Conservation (phyloP, 2,113 vertebrate genomes). For the Amphiprion percula region DNA sequence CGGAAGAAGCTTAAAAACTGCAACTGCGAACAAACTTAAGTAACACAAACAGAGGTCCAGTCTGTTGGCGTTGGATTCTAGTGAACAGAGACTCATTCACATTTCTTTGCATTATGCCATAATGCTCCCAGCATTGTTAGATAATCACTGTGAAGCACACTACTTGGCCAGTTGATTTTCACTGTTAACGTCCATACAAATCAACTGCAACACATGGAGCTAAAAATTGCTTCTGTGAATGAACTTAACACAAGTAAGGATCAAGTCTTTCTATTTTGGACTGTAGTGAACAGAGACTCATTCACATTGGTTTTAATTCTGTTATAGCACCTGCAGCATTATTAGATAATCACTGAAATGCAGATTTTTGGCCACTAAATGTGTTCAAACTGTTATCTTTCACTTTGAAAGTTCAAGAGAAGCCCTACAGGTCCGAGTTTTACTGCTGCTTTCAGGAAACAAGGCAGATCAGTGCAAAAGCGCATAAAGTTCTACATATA, state of each 20-base stretch:
- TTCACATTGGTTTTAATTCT: constrained; percentile 1
- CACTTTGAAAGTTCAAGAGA: not conserved
- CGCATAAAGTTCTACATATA: not conserved
- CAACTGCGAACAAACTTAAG: constrained; percentile 17
- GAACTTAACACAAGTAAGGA: constrained; percentile 13
- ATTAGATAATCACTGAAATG: not conserved
- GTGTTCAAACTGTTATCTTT: not conserved
- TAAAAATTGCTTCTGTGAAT: constrained; percentile 20
- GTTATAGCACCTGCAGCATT: not conserved
- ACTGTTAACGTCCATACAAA: not conserved
- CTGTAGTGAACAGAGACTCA: constrained; percentile 20
- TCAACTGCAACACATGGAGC: not conserved
- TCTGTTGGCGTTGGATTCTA: not conserved
- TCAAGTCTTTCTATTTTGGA: not conserved
- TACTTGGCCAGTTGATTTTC: not conserved
- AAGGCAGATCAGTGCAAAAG: not conserved
- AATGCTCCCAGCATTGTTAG: not conserved
- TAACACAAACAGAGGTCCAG: constrained; percentile 7
- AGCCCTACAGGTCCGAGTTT: not conserved
- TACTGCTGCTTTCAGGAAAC: not conserved
- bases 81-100: constrained; percentile 22
- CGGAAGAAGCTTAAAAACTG: constrained; percentile 11
- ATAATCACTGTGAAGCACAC: not conserved
- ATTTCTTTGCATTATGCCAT: not conserved
- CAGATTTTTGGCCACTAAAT: not conserved